A percentile compares a stretch with the other conserved stretches of the same genome.
Evolutionary conservation across 2,797 vertebrate genomes (phyloP).

Genomic region (Pangasius mekongensis): DNA sequence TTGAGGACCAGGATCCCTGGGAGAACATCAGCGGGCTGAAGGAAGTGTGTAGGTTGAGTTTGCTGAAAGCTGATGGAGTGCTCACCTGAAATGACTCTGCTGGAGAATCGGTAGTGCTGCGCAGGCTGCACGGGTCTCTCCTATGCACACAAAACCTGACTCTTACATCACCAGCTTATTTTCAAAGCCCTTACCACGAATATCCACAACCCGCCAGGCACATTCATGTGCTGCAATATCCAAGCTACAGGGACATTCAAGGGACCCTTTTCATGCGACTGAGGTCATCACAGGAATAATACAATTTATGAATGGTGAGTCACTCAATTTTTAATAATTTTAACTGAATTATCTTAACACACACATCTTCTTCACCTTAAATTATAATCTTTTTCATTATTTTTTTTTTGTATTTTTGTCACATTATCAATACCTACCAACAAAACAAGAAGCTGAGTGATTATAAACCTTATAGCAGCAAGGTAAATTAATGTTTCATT

Average conservation of each 20-base stretch:
- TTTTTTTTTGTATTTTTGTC: neutral
- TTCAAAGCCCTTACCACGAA: neutral
- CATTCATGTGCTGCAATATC: neutral
- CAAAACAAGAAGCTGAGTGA: neutral
- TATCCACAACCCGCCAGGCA: neutral
- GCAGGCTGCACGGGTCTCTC: slow-evolving; percentile 76
- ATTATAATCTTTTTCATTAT: neutral
- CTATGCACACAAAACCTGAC: slow-evolving; percentile 50
- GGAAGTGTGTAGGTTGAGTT: slow-evolving; percentile 84
- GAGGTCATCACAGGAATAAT: neutral
- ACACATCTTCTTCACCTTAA: neutral
- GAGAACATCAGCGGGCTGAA: slow-evolving; percentile 84
- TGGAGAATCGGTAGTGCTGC: slow-evolving; percentile 77
- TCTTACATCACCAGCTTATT: neutral
- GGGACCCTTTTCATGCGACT: neutral
- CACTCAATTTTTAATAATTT: neutral
- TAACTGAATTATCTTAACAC: neutral
- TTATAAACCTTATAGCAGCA: neutral
- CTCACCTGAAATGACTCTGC: slow-evolving; percentile 90
- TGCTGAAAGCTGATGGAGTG: slow-evolving; percentile 95
- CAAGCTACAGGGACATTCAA: neutral
- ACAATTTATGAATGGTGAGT: neutral
- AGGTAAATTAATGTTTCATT: neutral
- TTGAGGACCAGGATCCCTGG: slow-evolving; percentile 90
- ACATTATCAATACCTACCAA: neutral